Percentiles rank a stretch among this genome's conserved stretches.
Evolutionary conservation across 1,140 invertebrate genomes (phyloP).

Genomic region (Drosophila nasuta): DNA sequence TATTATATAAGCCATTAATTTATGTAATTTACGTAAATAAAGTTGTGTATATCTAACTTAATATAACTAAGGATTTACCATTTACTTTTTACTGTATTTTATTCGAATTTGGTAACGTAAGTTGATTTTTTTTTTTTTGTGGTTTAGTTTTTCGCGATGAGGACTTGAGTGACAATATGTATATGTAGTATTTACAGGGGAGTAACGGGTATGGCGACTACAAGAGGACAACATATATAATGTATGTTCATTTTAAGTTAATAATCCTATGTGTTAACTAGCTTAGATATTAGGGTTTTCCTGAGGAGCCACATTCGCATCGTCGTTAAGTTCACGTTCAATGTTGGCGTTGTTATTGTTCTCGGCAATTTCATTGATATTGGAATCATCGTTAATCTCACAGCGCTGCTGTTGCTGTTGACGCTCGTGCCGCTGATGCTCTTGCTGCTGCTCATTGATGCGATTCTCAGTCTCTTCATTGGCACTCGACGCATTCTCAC

Average conservation of each 20-base stretch:
- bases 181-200: constrained; percentile 28
- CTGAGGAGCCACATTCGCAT: constrained; percentile 63
- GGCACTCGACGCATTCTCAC: constrained; percentile 14
- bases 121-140: constrained; percentile 7
- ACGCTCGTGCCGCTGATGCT: constrained; percentile 32
- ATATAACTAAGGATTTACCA: constrained; percentile 11
- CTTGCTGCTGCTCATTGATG: constrained; percentile 69
- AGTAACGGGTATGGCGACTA: constrained; percentile 16
- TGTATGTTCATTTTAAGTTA: constrained; percentile 2
- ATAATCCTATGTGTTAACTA: constrained; percentile 1
- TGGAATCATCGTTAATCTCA: constrained; percentile 59
- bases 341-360: constrained; percentile 84
- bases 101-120: constrained; percentile 36
- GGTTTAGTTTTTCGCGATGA: constrained; percentile 14
- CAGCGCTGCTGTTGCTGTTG: constrained; percentile 44
- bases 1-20: constrained; percentile 78
- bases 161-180: background rate
- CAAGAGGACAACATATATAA: background rate
- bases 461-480: constrained; percentile 79
- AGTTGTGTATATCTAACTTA: constrained; percentile 76
- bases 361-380: constrained; percentile 84
- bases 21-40: constrained; percentile 76
- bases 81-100: constrained; percentile 16
- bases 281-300: constrained; percentile 49
- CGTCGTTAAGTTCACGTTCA: constrained; percentile 79